Base-by-base conservation (phyloP, 2,797 vertebrate species). In the Acipenser ruthenus region DNA sequence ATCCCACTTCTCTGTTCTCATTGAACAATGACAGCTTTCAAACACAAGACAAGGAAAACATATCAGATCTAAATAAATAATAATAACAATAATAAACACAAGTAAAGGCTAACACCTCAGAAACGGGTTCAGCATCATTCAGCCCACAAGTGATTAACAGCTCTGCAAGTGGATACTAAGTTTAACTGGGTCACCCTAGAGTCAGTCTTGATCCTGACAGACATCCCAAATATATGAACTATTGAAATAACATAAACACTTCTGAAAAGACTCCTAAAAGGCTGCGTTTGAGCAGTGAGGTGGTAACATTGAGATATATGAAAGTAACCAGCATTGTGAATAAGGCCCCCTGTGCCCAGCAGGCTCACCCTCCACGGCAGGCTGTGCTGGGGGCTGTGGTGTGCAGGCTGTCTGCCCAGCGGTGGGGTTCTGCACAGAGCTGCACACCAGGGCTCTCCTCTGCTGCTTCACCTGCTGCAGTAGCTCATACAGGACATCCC, bases 401-500 rank as follows among this genome's bases (percentile, higher is more conserved):
- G 48, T 48, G 8, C 48, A 63, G 62, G 62, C 65, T 48, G 67
- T 64, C 73, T 66, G 74, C 53, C 73, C 52, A 72, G 78, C 70
- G 69, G 75, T 50, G 2, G 72, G 6, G 15, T 62, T 74, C 61
- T 72, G 68, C 64, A 74, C 11, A 58, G 82, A 80, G 49, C 84
- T 74, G 64, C 80, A 79, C 61, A 84, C 75, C 56, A 88, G 74
- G 64, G 77, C 84, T 78, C 78, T 86, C 73, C 93, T 88, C 66
- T 93, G 88, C 66, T 90, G 93, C 79, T 90, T 94, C 18, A 98
- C 91, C 68, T 90, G 92, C 74, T 89, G 93, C 18, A 96, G 89
- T 65, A 95, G 87, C 81, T 98, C 95, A 70, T 94, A 97, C 6
- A 98, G 79, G 68, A 97, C 94, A 47, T 97, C 95, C 9, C 95